Evolutionary conservation across 2,797 vertebrate species (phyloP), one percentile per base, ranked within the genome.

Genomic region (Sebastes matsubarae): DNA sequence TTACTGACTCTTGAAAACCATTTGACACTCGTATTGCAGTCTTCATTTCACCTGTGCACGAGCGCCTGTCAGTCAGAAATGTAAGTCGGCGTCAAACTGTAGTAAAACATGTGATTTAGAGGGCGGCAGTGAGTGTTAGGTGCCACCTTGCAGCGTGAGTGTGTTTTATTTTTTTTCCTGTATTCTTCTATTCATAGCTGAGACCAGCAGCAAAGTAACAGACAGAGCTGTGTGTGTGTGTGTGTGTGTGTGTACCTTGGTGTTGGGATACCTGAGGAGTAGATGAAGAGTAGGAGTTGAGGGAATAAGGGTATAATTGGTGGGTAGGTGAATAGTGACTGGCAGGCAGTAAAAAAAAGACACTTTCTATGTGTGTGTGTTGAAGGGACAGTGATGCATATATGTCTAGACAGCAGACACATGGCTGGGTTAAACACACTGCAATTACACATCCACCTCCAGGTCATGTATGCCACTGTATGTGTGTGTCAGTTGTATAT

Each of bases 341-440:
- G 82, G 71, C 84, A 85, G 72, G 61, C 82, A 80, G 70, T 79
- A 68, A 82, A 85, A 81, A 80, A 69, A 81, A 42, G 2, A 32
- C 24, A 55, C 72, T 63, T 75, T 82, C 2, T 57, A 7, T 59
- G 55, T 38, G 50, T 29, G 12, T 73, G 24, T 24, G 34, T 77
- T 70, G 63, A 88, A 82, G 72, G 87, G 82, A 85, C 87, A 84
- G 75, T 94, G 94, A 96, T 88, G 81, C 36, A 76, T 82, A 95
- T 82, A 79, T 75, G 86, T 94, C 87, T 92, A 92, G 95, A 95
- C 94, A 93, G 90, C 83, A 87, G 84, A 93, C 94, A 92, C 93
- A 95, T 85, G 91, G 90, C 91, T 88, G 92, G 89, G 88, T 94
- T 95, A 95, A 95, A 95, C 91, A 94, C 85, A 87, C 89, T 77